These are phyloP conservation scores for Agrochola litura DNA, from an alignment of 2,888 invertebrate species.

Conservation along the genomic window DNA sequence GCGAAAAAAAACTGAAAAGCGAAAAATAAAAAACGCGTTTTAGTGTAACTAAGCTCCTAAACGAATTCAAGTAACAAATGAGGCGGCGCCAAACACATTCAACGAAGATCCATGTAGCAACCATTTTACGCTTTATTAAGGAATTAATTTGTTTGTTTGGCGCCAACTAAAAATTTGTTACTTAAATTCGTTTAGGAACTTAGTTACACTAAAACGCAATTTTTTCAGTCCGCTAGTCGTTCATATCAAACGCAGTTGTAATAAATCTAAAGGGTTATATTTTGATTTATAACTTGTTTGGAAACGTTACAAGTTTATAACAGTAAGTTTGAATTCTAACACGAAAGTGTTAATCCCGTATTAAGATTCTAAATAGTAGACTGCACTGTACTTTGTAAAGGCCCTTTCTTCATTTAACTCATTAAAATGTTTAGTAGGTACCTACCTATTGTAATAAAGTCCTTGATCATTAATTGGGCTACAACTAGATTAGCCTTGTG, in stretches of 20 bases:
- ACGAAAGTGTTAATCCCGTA: constrained; percentile 12
- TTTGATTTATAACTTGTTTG: constrained; percentile 37
- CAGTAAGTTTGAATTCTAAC: constrained; percentile 11
- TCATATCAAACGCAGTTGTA: constrained; percentile 7
- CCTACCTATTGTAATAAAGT: no score
- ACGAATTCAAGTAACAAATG: no score
- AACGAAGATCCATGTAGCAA: no score
- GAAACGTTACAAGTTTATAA: constrained; percentile 28
- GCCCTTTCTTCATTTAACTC: not conserved
- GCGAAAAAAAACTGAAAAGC: no score
- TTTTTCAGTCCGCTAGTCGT: not conserved
- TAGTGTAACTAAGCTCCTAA: no score
- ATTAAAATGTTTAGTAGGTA: not conserved
- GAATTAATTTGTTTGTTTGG: no score
- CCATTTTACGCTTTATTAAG: no score
- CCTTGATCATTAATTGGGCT: not conserved
- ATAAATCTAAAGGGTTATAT: constrained; percentile 1
- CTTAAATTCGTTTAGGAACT: no score
- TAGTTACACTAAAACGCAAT: no score
- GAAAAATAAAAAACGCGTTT: no score
- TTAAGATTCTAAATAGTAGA: not conserved
- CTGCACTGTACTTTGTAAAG: not conserved
- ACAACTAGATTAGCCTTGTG: not conserved
- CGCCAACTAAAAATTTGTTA: no score
- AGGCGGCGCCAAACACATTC: no score